Conservation (phyloP, 2,888 invertebrate species). For the Agapetus fuscipes region DNA sequence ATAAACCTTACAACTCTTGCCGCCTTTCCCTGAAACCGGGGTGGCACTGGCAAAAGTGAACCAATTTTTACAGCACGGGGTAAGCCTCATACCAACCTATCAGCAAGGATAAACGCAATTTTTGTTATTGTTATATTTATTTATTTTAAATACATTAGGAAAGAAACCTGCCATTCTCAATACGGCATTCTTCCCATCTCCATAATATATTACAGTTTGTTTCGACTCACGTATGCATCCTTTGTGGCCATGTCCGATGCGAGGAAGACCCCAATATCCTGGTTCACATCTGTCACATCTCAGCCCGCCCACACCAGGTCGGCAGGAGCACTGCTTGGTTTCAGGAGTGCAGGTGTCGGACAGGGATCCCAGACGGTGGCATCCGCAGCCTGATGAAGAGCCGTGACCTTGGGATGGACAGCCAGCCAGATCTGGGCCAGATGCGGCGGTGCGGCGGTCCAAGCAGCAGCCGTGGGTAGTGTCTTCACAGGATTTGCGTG, state of each 20-base stretch:
- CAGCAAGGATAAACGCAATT: too few species aligned
- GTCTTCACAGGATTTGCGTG: conserved; percentile 39
- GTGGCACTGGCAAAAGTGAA: too few species aligned
- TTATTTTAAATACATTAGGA: too few species aligned
- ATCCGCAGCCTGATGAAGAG: conserved; percentile 59
- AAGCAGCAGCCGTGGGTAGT: conserved; percentile 68
- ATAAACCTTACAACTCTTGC: too few species aligned
- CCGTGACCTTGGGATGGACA: too few species aligned
- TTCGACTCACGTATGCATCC: conserved; percentile 67
- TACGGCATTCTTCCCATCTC: too few species aligned
- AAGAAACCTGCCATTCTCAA: too few species aligned
- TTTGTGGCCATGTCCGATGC: conserved; percentile 64
- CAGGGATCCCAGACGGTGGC: conserved; percentile 73
- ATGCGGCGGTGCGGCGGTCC: conserved; percentile 58
- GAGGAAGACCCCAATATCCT: conserved; percentile 84
- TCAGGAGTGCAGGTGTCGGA: conserved; percentile 71
- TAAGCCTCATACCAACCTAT: too few species aligned
- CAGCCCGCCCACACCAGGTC: conserved; percentile 82
- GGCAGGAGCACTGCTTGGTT: conserved; percentile 74
- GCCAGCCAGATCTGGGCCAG: conserved; percentile 66
- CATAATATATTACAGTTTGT: too few species aligned
- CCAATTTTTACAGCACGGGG: too few species aligned
- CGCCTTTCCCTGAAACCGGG: too few species aligned
- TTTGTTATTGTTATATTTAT: too few species aligned
- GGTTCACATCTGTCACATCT: conserved; percentile 86